These are phyloP conservation scores for Lepas anatifera DNA, from an alignment of 2,888 invertebrate species.

Conservation along the genomic window DNA sequence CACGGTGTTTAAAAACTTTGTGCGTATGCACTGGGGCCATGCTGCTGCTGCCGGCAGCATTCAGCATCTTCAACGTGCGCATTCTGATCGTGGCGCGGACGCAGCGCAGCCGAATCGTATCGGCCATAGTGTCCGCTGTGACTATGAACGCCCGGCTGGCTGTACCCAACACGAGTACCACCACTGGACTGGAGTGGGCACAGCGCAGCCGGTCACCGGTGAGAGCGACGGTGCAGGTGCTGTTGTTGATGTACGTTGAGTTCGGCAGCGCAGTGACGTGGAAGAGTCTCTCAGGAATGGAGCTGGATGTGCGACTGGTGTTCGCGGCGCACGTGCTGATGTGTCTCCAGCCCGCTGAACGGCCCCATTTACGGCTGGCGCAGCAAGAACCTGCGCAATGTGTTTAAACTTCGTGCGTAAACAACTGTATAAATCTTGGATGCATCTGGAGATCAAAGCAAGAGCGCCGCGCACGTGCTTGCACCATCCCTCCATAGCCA, in stretches of 20 bases:
- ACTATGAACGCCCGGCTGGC: conserved; percentile 9
- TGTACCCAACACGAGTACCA: no score
- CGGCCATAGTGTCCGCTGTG: conserved; percentile 10
- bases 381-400: neutral
- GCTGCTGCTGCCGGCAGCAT: conserved; percentile 7
- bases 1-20: no score
- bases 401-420: conserved; percentile 4
- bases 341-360: neutral
- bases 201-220: conserved; percentile 4
- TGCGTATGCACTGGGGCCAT: neutral
- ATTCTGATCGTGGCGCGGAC: conserved; percentile 2
- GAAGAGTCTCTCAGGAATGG: neutral
- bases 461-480: neutral
- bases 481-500: conserved; percentile 3
- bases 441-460: conserved; percentile 6
- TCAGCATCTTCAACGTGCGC: conserved; percentile 9
- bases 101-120: conserved; percentile 1
- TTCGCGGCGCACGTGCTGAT: neutral
- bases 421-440: conserved; percentile 5
- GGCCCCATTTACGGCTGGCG: neutral
- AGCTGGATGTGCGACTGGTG: neutral
- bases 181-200: neutral
- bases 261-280: neutral
- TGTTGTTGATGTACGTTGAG: neutral
- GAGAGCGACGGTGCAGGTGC: neutral